Evolutionary conservation across 1,140 invertebrate genomes (phyloP), one percentile per base, ranked within the genome.

Genomic region (Aporrectodea caliginosa): DNA sequence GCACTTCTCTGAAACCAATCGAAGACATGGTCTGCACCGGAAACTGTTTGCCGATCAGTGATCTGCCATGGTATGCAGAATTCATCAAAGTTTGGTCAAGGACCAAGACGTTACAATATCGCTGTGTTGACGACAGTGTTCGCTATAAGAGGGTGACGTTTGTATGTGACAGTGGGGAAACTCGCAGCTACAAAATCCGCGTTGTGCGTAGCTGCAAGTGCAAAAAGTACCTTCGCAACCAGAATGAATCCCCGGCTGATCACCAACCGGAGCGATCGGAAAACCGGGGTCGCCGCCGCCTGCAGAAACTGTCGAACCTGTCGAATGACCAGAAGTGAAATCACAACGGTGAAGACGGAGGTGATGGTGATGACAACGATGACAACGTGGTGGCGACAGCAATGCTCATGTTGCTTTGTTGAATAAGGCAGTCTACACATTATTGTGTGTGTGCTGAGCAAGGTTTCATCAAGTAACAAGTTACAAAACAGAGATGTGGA

Each of bases 21-120:
- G 84, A 83, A 35, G 86, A 87, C 74, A 85, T 87, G 35, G 84
- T 87, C 16, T 88, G 87, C 78, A 82, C 86, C 0, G 87, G 87
- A 31, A 78, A 85, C 71, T 88, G 87, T 82, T 79, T 87, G 77
- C 87, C 87, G 16, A 84, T 86, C 31, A 73, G 77, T 35, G 82
- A 86, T 33, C 72, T 88, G 58, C 86, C 86, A 6, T 88, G 87
- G 87, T 88, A 87, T 80, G 82, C 83, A 6, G 84, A 87, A 77
- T 85, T 86, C 75, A 82, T 85, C 16, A 87, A 87, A 79, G 80
- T 83, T 29, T 83, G 83, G 81, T 82, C 84, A 14, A 77, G 80
- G 30, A 81, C 73, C 68, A 85, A 85, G 70, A 69, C 83, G 31
- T 79, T 80, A 31, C 84, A 87, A 72, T 88, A 81, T 81, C 83